Evolutionary conservation across 1,140 invertebrate species (phyloP).

Genomic region (Mamestra configurata): DNA sequence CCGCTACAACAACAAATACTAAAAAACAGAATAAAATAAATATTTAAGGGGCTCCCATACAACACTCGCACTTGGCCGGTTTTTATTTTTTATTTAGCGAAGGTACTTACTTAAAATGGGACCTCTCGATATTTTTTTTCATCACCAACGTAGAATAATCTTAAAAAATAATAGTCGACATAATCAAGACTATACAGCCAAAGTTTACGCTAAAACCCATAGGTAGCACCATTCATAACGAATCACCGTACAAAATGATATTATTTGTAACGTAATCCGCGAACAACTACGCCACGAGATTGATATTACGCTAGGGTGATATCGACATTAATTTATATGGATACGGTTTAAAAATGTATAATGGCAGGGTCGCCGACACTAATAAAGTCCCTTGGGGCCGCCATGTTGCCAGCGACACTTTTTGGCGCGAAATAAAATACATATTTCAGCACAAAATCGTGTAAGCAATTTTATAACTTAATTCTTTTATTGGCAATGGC

Average conservation of each 20-base stretch:
- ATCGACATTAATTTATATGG: slow-evolving; percentile 87
- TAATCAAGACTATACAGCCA: slow-evolving; percentile 59
- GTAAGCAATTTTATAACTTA: slow-evolving; percentile 54
- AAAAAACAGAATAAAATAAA: no score
- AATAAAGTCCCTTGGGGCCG: slow-evolving; percentile 81
- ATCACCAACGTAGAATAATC: no score
- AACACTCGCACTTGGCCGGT: no score
- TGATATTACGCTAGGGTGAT: slow-evolving; percentile 85
- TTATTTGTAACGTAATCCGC: slow-evolving; percentile 87
- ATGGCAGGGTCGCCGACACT: slow-evolving; percentile 77
- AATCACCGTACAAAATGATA: slow-evolving; percentile 87
- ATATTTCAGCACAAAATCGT: slow-evolving; percentile 48
- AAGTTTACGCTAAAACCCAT: slow-evolving; percentile 55
- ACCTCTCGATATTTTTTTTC: no score
- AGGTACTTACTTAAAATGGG: no score
- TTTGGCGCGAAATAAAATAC: slow-evolving; percentile 70
- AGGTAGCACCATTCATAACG: slow-evolving; percentile 84
- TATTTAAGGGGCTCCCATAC: no score
- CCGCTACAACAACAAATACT: no score
- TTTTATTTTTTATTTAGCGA: no score
- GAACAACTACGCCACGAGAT: slow-evolving; percentile 82
- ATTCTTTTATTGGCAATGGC: slow-evolving; percentile 27
- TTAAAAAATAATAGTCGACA: not conserved
- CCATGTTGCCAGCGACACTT: slow-evolving; percentile 57
- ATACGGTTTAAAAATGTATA: slow-evolving; percentile 88